phyloP scores from a whole-genome alignment of 2,888 invertebrate species.

The Temnothorax ravouxi region DNA sequence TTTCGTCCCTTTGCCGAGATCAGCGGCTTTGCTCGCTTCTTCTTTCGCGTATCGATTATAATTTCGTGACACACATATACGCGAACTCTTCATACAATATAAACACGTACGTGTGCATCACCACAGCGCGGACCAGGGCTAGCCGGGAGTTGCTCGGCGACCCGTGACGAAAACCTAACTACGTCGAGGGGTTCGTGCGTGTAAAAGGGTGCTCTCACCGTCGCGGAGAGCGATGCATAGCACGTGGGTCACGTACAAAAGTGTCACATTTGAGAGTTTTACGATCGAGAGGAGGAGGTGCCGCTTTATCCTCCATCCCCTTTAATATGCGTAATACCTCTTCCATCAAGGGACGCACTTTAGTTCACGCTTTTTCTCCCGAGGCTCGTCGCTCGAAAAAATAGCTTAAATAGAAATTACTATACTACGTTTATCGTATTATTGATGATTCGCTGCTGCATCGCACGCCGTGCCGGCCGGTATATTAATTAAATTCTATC shows the following conservation, averaged over 20 bases:
- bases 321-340: slow-evolving; percentile 13
- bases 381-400: neutral
- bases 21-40: slow-evolving; percentile 42
- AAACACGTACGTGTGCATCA: slow-evolving; percentile 17
- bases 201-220: neutral
- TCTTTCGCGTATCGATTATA: slow-evolving; percentile 69
- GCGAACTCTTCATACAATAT: neutral
- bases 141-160: slow-evolving; percentile 28
- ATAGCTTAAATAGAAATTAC: neutral
- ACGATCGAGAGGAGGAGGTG: neutral
- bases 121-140: neutral
- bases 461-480: neutral
- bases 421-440: neutral
- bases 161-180: slow-evolving; percentile 10
- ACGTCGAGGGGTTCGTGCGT: slow-evolving; percentile 55
- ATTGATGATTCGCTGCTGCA: neutral
- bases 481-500: slow-evolving; percentile 59
- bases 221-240: neutral
- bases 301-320: neutral
- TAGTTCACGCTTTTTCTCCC: neutral
- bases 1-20: neutral
- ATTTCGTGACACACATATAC: slow-evolving; percentile 49
- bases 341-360: neutral
- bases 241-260: neutral
- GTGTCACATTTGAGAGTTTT: slow-evolving; percentile 16